Evolutionary conservation across 1,140 invertebrate genomes (phyloP), one percentile per base, ranked within the genome.

Genomic region (Homarus americanus): DNA sequence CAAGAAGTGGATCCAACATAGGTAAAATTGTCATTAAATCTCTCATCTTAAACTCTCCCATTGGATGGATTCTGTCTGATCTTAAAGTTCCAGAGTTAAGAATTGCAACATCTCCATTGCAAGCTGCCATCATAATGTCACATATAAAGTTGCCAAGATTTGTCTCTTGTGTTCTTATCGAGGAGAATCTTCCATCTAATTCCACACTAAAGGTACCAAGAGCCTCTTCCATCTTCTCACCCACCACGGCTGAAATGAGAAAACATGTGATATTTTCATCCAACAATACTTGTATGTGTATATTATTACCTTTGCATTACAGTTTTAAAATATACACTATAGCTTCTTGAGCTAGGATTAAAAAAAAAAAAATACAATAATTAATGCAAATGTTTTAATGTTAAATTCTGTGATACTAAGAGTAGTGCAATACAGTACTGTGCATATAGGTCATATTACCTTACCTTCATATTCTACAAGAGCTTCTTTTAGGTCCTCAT

Each of bases 111-210:
- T 98, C 97, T 38, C 97, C 97, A 24, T 97, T 96, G 3, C 97
- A 97, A 15, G 97, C 96, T 0, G 97, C 96, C 84, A 98, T 93
- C 87, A 98, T 96, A 49, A 98, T 96, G 94, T 98, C 97, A 93
- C 97, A 97, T 66, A 98, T 96, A 96, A 98, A 98, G 94, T 98
- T 98, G 80, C 98, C 97, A 85, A 98, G 95, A 95, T 98, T 98
- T 10, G 97, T 97, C 95, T 98, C 98, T 92, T 95, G 94, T 0
- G 97, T 97, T 66, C 98, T 95, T 89, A 98, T 96, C 36, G 95
- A 95, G 3, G 96, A 95, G 95, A 98, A 98, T 44, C 97, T 94
- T 2, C 97, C 97, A 93, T 98, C 97, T 76, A 98, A 94, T 82
- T 97, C 97, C 20, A 97, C 97, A 84, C 96, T 95, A 94, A 98